Conservation (phyloP, 2,888 invertebrate species). For the Ochropleura plecta region DNA sequence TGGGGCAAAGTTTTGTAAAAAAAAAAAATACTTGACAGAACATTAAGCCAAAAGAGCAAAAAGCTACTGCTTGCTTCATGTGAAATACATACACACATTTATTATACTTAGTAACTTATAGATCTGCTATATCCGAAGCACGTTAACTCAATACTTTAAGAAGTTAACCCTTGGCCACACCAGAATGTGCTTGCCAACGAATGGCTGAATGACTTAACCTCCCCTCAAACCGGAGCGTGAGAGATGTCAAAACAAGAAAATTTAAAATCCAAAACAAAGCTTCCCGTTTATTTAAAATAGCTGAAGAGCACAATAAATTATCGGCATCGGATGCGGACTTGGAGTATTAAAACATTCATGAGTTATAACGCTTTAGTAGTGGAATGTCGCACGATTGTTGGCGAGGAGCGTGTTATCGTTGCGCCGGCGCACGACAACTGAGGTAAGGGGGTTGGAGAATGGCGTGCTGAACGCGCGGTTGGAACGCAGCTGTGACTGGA, state of each 20-base stretch:
- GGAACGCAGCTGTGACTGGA: slow-evolving; percentile 11
- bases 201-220: slow-evolving; percentile 15
- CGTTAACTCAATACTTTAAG: background rate
- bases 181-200: background rate
- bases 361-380: slow-evolving; percentile 72
- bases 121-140: background rate
- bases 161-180: background rate
- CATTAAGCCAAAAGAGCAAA: too few species aligned
- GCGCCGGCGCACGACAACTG: slow-evolving; percentile 69
- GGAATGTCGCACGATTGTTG: slow-evolving; percentile 73
- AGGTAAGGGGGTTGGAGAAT: slow-evolving; percentile 17
- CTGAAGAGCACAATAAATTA: slow-evolving; percentile 66
- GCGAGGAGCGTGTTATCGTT: slow-evolving; percentile 68
- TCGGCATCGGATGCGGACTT: slow-evolving; percentile 65
- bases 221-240: slow-evolving; percentile 38
- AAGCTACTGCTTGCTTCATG: too few species aligned
- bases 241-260: slow-evolving; percentile 41
- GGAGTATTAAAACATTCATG: slow-evolving; percentile 76
- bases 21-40: too few species aligned
- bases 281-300: slow-evolving; percentile 68
- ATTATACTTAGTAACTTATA: background rate
- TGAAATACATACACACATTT: too few species aligned
- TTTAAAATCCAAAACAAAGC: slow-evolving; percentile 63
- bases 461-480: slow-evolving; percentile 45
- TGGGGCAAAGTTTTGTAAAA: too few species aligned